phyloP scores from a whole-genome alignment of 37 sponge, comb jelly and placozoan species.

The Dysidea cf. avara region DNA sequence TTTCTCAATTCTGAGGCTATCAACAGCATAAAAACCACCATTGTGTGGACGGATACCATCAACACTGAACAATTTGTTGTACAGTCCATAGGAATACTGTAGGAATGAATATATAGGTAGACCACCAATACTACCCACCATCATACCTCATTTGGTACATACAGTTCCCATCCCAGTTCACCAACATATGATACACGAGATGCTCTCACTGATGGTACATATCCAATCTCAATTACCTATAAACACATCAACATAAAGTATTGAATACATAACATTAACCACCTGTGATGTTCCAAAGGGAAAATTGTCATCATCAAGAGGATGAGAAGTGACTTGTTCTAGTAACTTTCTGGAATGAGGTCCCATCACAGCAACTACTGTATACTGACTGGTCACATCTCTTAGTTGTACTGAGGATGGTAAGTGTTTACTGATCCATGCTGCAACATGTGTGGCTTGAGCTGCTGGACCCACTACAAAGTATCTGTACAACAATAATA shows the following conservation, averaged over 20 bases:
- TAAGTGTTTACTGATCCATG: conserved; percentile 28
- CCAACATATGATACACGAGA: conserved; percentile 68
- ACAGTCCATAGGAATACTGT: conserved; percentile 54
- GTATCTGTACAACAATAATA: conserved; percentile 14
- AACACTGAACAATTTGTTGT: conserved; percentile 42
- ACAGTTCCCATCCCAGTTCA: conserved; percentile 87
- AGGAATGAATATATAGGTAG: background rate
- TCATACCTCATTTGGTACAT: conserved; percentile 69
- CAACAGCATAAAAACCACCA: conserved; percentile 76
- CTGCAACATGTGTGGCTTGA: conserved; percentile 16
- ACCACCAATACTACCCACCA: background rate
- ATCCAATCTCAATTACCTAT: conserved; percentile 47
- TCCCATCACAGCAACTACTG: conserved; percentile 53
- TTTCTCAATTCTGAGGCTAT: conserved; percentile 75
- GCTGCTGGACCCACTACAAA: conserved; percentile 27
- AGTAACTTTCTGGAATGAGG: conserved; percentile 36
- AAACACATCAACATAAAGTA: background rate
- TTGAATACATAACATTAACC: background rate
- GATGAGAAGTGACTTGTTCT: conserved; percentile 18
- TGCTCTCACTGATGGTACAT: conserved; percentile 41
- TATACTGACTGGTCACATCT: conserved; percentile 32
- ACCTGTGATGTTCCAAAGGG: conserved; percentile 52
- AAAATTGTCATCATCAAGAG: conserved; percentile 36
- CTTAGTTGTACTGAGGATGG: background rate
- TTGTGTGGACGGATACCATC: conserved; percentile 51